A percentile compares a stretch with the other conserved stretches of the same genome.
Evolutionary conservation across 2,888 invertebrate species (phyloP).

Genomic region (Xestia rhomboidea): DNA sequence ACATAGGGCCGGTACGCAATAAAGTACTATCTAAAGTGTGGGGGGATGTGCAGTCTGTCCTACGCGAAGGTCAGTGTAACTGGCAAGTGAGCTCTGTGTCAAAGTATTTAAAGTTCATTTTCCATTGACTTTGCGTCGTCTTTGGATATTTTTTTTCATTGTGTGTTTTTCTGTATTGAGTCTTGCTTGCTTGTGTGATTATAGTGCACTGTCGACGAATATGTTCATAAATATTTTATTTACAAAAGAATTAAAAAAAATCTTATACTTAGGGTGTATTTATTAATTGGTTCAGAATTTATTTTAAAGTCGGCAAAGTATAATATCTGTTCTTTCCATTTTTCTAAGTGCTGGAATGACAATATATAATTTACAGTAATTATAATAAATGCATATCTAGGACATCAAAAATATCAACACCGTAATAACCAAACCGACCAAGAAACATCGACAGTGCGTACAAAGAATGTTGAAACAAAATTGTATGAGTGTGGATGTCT

Average conservation of each 20-base stretch:
- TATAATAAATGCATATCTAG: neutral
- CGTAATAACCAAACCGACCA: no score
- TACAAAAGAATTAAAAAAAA: neutral
- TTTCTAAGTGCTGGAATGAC: neutral
- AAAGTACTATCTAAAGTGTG: constrained; percentile 76
- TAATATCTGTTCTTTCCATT: neutral
- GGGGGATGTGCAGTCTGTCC: constrained; percentile 82
- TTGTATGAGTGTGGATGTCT: constrained; percentile 69
- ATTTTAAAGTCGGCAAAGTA: neutral
- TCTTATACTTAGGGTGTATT: neutral
- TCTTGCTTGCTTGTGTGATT: constrained; percentile 47
- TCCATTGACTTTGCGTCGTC: constrained; percentile 55
- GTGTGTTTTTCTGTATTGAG: constrained; percentile 49
- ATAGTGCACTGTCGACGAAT: constrained; percentile 52
- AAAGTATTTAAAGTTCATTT: constrained; percentile 66
- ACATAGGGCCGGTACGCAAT: constrained; percentile 60
- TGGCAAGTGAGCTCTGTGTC: constrained; percentile 78
- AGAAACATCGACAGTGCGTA: constrained; percentile 71
- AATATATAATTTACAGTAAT: neutral
- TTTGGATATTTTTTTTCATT: constrained; percentile 38
- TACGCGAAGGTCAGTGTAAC: constrained; percentile 74
- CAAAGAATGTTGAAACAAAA: constrained; percentile 72
- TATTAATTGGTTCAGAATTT: neutral
- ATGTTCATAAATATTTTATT: neutral
- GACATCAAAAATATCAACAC: neutral